These are phyloP conservation scores for Pipistrellus pipistrellus DNA, from an alignment of 2,797 vertebrate genomes.

Conservation along the genomic window DNA sequence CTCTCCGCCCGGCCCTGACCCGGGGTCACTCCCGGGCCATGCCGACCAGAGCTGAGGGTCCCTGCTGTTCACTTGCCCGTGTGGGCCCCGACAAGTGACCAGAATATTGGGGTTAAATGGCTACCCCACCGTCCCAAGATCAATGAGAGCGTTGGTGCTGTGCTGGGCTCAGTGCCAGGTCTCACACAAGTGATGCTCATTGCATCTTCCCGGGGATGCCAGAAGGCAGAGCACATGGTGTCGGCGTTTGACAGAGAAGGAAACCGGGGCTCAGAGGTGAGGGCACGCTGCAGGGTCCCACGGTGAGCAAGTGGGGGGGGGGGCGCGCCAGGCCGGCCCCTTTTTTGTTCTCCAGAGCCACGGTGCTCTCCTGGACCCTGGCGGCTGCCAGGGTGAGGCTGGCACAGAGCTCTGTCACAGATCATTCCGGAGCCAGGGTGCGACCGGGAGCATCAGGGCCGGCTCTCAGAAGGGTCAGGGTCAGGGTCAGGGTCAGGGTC, in stretches of 20 bases:
- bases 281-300: background rate
- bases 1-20: background rate
- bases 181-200: background rate
- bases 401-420: background rate
- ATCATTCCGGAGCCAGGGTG: background rate
- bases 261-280: background rate
- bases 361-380: fast-evolving
- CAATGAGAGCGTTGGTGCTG: background rate
- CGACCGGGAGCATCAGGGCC: fast-evolving
- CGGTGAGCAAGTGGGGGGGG: fast-evolving
- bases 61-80: background rate
- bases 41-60: background rate
- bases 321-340: background rate
- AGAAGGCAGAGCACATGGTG: background rate
- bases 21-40: background rate
- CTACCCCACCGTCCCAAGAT: fast-evolving
- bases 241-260: background rate
- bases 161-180: background rate
- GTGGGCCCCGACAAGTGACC: background rate
- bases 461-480: background rate
- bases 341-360: background rate
- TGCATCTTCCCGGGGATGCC: background rate
- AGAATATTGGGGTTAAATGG: background rate
- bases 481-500: background rate
- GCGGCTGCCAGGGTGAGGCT: too few relatives aligned